phyloP scores from a whole-genome alignment of 2,113 vertebrate genomes.

The Dicerorhinus sumatrensis region DNA sequence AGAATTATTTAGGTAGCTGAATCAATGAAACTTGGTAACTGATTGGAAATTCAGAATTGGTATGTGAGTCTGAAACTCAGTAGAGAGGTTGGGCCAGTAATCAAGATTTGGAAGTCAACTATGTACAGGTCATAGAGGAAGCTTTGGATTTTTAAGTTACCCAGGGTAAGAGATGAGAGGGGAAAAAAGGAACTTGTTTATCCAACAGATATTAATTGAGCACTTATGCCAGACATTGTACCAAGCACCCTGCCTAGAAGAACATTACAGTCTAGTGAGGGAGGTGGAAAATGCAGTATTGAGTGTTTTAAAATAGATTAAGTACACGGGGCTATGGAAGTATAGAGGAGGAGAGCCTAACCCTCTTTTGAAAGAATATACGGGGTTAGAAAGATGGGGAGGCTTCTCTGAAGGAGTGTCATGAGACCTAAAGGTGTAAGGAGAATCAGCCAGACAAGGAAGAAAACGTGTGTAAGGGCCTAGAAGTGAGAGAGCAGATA shows the following conservation, averaged over 20 bases:
- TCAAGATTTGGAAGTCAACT: constrained; percentile 33
- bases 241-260: not conserved
- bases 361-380: not conserved
- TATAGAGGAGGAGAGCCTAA: not conserved
- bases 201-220: not conserved
- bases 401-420: not conserved
- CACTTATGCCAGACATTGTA: not conserved
- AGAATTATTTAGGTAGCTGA: not conserved
- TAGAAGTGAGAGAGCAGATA: not conserved
- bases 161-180: not conserved
- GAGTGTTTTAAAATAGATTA: not conserved
- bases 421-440: not conserved
- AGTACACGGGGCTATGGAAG: not conserved
- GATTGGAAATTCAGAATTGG: not conserved
- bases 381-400: not conserved
- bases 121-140: not conserved
- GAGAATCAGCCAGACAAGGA: not conserved
- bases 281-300: not conserved
- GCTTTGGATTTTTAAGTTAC: not conserved
- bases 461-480: not conserved
- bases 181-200: not conserved
- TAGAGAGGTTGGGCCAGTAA: not conserved
- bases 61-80: not conserved
- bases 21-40: not conserved
- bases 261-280: not conserved